Evolutionary conservation across 2,888 invertebrate species (phyloP).

Genomic region (Yponomeuta plumbellus): DNA sequence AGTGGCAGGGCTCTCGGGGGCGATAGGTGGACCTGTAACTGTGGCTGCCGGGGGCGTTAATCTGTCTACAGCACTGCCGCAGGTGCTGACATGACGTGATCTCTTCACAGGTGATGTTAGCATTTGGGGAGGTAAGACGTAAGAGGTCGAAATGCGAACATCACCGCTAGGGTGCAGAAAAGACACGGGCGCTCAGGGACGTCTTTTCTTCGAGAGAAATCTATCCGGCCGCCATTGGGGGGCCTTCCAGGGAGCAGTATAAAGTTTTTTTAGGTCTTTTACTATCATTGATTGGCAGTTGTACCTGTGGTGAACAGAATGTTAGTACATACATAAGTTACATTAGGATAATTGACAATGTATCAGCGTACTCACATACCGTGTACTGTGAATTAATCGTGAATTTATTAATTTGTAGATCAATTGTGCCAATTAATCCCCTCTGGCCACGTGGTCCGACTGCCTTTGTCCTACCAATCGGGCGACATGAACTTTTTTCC

Average conservation of each 20-base stretch:
- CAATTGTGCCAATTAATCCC: slow-evolving; percentile 8
- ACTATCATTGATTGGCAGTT: slow-evolving; percentile 34
- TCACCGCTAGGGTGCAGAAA: slow-evolving; percentile 25
- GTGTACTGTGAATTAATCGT: neutral
- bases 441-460: no score
- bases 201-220: slow-evolving; percentile 25
- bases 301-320: slow-evolving; percentile 63
- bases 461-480: no score
- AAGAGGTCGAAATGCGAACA: slow-evolving; percentile 25
- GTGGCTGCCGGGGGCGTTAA: slow-evolving; percentile 71
- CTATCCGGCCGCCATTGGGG: slow-evolving; percentile 29
- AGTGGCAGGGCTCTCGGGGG: slow-evolving; percentile 58
- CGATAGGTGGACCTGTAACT: slow-evolving; percentile 55
- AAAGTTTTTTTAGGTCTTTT: slow-evolving; percentile 30
- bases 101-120: slow-evolving; percentile 22
- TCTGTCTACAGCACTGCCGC: slow-evolving; percentile 34
- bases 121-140: slow-evolving; percentile 20
- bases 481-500: no score
- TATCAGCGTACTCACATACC: neutral
- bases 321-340: slow-evolving; percentile 29
- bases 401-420: slow-evolving; percentile 14
- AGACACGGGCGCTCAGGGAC: slow-evolving; percentile 24
- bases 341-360: slow-evolving; percentile 12
- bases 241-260: slow-evolving; percentile 34
- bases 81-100: neutral